Conservation (phyloP, 2,888 invertebrate genomes). For the Clostera curtula region DNA sequence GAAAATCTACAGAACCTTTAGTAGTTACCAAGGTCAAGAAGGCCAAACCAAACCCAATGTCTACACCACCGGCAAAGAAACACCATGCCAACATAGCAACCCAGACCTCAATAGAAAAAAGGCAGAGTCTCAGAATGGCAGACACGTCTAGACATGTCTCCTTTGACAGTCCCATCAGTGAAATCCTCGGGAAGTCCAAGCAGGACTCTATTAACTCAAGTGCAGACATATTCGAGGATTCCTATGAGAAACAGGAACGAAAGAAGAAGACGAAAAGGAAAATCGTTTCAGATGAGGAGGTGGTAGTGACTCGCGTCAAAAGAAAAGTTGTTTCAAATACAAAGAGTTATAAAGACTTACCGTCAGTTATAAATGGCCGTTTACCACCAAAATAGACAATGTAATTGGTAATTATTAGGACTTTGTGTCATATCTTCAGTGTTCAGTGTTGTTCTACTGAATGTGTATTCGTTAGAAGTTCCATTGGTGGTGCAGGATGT, state of each 20-base stretch:
- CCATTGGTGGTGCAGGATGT: too few species aligned
- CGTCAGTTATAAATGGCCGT: constrained; percentile 52
- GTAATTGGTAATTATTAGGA: background rate
- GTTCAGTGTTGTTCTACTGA: too few species aligned
- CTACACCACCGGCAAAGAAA: constrained; percentile 55
- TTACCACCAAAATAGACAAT: constrained; percentile 41
- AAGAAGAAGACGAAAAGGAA: constrained; percentile 49
- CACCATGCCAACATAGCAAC: constrained; percentile 57
- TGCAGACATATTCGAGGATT: constrained; percentile 63
- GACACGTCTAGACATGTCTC: constrained; percentile 41
- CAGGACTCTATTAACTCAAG: constrained; percentile 41
- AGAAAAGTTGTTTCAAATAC: constrained; percentile 46
- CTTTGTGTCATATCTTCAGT: too few species aligned
- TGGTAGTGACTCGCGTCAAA: constrained; percentile 49
- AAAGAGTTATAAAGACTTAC: constrained; percentile 50
- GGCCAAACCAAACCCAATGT: constrained; percentile 43
- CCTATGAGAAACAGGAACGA: constrained; percentile 47
- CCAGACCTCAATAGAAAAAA: constrained; percentile 51
- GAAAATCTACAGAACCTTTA: constrained; percentile 49
- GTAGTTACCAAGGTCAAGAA: constrained; percentile 47
- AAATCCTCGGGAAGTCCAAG: constrained; percentile 38
- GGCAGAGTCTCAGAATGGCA: constrained; percentile 25
- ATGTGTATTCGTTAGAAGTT: too few species aligned
- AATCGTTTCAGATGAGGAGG: constrained; percentile 45
- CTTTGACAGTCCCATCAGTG: constrained; percentile 55